Evolutionary conservation across 2,797 vertebrate genomes (phyloP).

Genomic region (Perdix hodgsoniae): DNA sequence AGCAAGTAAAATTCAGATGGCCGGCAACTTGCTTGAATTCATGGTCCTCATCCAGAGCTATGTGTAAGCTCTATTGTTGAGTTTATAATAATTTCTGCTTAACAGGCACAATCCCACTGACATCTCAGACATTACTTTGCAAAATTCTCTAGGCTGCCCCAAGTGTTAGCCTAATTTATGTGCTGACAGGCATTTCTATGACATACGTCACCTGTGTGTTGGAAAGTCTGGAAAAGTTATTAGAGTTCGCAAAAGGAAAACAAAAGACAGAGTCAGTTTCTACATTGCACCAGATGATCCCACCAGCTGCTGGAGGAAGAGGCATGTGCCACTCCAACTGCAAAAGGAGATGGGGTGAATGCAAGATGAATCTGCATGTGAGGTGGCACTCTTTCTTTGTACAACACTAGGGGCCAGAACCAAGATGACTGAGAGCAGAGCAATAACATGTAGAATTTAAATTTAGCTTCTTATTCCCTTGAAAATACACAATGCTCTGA

Average conservation of each 20-base stretch:
- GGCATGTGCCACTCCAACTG: slow-evolving; percentile 12
- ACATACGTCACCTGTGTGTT: rapidly evolving
- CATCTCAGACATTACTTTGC: slow-evolving; percentile 13
- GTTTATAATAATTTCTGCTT: background rate
- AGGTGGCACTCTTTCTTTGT: background rate
- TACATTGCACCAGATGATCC: slow-evolving; percentile 14
- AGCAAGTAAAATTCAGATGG: slow-evolving; percentile 65
- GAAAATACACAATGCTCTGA: background rate
- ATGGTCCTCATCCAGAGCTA: slow-evolving; percentile 8
- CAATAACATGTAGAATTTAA: background rate
- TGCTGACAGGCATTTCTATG: slow-evolving; percentile 43
- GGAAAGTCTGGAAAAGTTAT: slow-evolving; percentile 57
- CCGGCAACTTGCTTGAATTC: slow-evolving; percentile 23
- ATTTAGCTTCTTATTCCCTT: background rate
- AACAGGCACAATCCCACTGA: background rate
- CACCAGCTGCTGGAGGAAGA: slow-evolving; percentile 53
- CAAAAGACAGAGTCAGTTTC: background rate
- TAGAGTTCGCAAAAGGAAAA: slow-evolving; percentile 9
- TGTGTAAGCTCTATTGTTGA: background rate
- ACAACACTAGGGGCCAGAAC: rapidly evolving
- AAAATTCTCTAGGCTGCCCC: slow-evolving; percentile 45
- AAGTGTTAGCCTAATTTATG: slow-evolving; percentile 58
- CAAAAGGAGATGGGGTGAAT: slow-evolving; percentile 6
- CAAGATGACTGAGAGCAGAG: background rate
- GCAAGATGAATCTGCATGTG: slow-evolving; percentile 16